phyloP scores from a whole-genome alignment of 2,113 vertebrate genomes.

The Ictalurus furcatus region DNA sequence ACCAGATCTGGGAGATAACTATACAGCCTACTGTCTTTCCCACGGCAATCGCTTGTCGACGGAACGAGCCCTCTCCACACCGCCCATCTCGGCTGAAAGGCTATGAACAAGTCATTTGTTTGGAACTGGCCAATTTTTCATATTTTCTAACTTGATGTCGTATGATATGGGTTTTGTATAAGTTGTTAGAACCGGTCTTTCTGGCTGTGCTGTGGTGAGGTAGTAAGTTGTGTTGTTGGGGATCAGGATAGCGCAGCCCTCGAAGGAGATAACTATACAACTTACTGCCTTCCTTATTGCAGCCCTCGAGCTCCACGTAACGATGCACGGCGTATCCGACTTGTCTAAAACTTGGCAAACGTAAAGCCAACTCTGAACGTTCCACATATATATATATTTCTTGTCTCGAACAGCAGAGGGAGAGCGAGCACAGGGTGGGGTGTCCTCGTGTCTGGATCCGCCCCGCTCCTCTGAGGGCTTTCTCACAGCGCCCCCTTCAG shows the following conservation, averaged over 20 bases:
- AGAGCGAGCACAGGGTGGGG: constrained; percentile 71
- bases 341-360: background rate
- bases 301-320: constrained; percentile 39
- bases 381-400: background rate
- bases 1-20: constrained; percentile 99
- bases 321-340: background rate
- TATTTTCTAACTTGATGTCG: background rate
- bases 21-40: constrained; percentile 99
- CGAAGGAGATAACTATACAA: constrained; percentile 93
- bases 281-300: constrained; percentile 89
- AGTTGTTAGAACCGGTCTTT: background rate
- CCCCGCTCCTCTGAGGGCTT: constrained; percentile 82
- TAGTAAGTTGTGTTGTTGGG: constrained; percentile 97
- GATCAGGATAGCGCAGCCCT: constrained; percentile 81
- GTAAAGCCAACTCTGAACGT: background rate
- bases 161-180: background rate
- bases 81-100: no score
- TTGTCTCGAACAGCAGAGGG: constrained; percentile 66
- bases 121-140: no score
- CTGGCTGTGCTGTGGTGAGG: constrained; percentile 79
- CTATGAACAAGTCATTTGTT: background rate
- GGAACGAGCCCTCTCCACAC: background rate
- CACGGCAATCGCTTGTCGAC: constrained; percentile 72
- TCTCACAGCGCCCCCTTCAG: constrained; percentile 82
- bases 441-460: constrained; percentile 74